phyloP scores from a whole-genome alignment of 2,113 vertebrate species.

The Emydura subglobosa region DNA sequence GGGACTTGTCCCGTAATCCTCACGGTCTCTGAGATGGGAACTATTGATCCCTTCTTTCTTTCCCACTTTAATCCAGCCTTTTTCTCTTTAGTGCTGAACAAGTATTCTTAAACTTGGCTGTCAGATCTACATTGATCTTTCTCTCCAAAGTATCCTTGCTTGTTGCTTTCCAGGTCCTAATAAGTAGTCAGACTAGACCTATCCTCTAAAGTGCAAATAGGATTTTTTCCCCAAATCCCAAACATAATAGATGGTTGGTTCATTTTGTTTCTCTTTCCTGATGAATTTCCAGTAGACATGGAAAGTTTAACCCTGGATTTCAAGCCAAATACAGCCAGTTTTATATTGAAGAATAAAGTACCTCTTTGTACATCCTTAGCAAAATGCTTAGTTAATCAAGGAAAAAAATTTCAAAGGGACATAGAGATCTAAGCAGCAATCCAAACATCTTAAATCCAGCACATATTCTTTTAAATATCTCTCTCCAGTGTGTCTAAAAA shows the following conservation, averaged over 20 bases:
- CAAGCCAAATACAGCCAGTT: background rate
- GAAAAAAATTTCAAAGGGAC: background rate
- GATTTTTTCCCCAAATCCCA: background rate
- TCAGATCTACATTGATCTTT: background rate
- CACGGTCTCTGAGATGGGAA: conserved; percentile 46
- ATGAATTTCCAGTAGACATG: background rate
- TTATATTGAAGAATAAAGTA: background rate
- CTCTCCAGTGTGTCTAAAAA: background rate
- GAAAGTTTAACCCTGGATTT: background rate
- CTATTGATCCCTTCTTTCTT: conserved; percentile 25
- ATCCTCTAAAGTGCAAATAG: background rate
- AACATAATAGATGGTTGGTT: background rate
- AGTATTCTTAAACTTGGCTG: background rate
- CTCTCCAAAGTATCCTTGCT: conserved; percentile 17
- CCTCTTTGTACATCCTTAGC: background rate
- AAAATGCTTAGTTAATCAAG: background rate
- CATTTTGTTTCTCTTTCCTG: background rate
- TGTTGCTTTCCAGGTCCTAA: conserved; percentile 35
- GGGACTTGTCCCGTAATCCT: conserved; percentile 17
- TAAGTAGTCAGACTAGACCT: background rate
- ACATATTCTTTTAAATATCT: background rate
- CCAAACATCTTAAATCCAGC: background rate
- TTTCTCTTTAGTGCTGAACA: background rate
- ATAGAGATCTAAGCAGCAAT: background rate
- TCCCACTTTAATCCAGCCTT: background rate